Percentiles rank a stretch among this genome's conserved stretches.
Conservation (phyloP, 37 sponge, comb jelly and placozoan species). For the Chondrosia reniformis region DNA sequence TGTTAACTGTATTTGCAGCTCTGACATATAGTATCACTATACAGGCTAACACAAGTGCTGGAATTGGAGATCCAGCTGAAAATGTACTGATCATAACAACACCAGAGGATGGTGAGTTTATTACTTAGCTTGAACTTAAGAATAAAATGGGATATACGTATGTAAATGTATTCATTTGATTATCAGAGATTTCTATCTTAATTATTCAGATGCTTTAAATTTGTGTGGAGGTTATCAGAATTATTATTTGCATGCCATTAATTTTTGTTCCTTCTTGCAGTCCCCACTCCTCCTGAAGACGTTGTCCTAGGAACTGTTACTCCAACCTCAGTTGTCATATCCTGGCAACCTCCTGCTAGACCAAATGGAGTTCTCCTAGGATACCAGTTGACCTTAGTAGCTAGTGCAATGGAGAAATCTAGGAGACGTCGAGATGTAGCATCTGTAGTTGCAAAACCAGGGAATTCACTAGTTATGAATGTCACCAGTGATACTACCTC, state of each 20-base stretch:
- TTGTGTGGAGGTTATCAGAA: no score
- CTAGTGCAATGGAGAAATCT: no score
- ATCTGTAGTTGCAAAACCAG: not conserved
- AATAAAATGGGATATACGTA: no score
- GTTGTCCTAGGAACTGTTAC: not conserved
- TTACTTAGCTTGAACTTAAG: no score
- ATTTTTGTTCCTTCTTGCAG: no score
- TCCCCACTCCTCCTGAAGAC: conserved; percentile 15
- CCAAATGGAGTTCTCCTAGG: not conserved
- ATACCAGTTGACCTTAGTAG: not conserved
- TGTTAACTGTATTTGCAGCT: not conserved
- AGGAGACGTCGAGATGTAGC: not conserved
- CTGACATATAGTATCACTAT: not conserved
- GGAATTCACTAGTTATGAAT: not conserved
- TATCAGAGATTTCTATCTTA: not conserved
- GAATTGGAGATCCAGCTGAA: conserved; percentile 26
- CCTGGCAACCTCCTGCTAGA: not conserved
- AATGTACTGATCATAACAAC: conserved; percentile 17
- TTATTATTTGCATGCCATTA: no score
- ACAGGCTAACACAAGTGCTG: conserved; percentile 2
- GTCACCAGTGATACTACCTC: not conserved
- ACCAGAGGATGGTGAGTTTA: not conserved
- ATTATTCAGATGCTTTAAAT: not conserved
- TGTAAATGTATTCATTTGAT: not conserved
- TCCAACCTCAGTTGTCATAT: not conserved